These are phyloP conservation scores for Peribatodes rhomboidaria DNA, from an alignment of 2,888 invertebrate genomes.

Conservation along the genomic window DNA sequence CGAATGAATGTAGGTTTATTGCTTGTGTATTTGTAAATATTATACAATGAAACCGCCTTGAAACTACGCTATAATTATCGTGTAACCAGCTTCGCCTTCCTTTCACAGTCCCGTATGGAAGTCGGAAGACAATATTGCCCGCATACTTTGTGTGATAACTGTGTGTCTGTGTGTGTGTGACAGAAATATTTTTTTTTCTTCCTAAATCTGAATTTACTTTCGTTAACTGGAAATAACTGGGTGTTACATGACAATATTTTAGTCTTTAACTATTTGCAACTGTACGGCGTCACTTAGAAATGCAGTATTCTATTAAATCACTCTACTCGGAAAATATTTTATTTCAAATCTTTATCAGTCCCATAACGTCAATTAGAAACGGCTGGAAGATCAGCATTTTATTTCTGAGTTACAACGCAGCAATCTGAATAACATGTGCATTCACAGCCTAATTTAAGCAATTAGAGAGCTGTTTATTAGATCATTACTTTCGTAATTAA, in stretches of 20 bases:
- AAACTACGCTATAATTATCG: not conserved
- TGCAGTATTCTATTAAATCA: no score
- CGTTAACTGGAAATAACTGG: no score
- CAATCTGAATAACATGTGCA: conserved; percentile 12
- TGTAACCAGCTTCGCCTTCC: not conserved
- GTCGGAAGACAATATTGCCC: no score
- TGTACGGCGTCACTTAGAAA: no score
- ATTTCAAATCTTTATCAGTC: no score
- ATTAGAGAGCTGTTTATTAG: conserved; percentile 21
- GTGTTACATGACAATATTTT: no score
- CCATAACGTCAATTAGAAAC: not conserved
- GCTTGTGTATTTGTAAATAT: conserved; percentile 65
- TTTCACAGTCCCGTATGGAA: not conserved
- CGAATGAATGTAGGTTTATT: conserved; percentile 69
- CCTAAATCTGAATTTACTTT: no score
- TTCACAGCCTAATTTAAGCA: conserved; percentile 15
- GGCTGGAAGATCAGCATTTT: not conserved
- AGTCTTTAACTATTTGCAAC: no score
- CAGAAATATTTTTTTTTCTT: no score
- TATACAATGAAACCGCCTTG: conserved; percentile 54
- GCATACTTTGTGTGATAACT: no score
- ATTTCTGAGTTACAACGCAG: not conserved
- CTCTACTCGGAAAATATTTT: no score
- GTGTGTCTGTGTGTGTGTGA: no score
- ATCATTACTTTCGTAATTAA: conserved; percentile 24